Evolutionary conservation across 2,888 invertebrate species (phyloP), one percentile per base, ranked within the genome.

Genomic region (Hypomecis punctinalis): DNA sequence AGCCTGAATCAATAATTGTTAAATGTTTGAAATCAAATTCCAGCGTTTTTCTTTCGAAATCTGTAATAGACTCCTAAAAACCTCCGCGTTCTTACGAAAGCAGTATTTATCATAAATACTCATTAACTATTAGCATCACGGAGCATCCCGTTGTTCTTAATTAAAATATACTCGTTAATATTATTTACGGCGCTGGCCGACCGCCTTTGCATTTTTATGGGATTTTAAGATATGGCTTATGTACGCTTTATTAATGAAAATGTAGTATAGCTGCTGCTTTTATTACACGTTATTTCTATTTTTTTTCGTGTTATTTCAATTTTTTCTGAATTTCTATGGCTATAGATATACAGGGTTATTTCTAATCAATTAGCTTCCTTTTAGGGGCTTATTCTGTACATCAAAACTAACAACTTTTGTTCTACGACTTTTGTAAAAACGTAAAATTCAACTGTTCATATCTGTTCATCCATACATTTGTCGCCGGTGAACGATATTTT

Each of bases 161-260:
- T 89, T 83, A 83, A 83, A 90, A 90, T 88, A 86, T 82, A 84
- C 83, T 81, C 84, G 85, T 91, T 90, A 90, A 91, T 86, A 88
- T 88, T 90, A 90, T 91, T 91, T 91, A 91, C 90, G 85, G 81
- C 82, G 69, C 66, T 75, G 76, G 73, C 76, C 76, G 79, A 76
- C 80, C 78, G 79, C 81, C 74, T 85, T 78, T 85, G 90, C 87
- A 88, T 91, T 90, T 91, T 90, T 88, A 91, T 90, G 82, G 81
- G 80, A 75, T 80, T 86, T 85, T 80, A 82, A 70, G 66, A 71
- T 68, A 69, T 67, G 62, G 67, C 69, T 71, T 70, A 65, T 55
- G 64, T 35, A 62, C 49, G 53, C 58, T 61, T 46, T 49, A 57
- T 63, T 46, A 72, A 70, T 69, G 63, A 69, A 70, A 70, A 72